These are phyloP conservation scores for Xyliphius kryptos DNA, from an alignment of 2,113 vertebrate species.

Conservation along the genomic window DNA sequence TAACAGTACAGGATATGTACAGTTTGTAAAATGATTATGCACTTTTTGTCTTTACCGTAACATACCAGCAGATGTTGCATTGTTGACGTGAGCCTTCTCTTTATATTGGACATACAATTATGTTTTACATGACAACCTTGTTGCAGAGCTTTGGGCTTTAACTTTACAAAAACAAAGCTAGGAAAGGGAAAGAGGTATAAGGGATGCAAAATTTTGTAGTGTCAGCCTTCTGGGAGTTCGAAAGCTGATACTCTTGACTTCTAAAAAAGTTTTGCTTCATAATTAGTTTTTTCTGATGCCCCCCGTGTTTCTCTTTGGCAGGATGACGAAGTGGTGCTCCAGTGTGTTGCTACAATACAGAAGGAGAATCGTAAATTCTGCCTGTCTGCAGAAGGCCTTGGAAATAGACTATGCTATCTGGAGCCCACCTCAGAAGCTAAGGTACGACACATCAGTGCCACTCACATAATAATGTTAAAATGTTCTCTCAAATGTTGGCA, in stretches of 20 bases:
- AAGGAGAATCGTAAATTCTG: conserved; percentile 97
- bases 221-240: neutral
- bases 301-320: conserved; percentile 54
- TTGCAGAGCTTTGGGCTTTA: neutral
- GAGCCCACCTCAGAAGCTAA: conserved; percentile 96
- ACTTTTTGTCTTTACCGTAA: too few relatives aligned
- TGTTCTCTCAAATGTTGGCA: neutral
- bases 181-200: neutral
- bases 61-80: too few relatives aligned
- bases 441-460: conserved; percentile 58
- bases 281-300: conserved; percentile 2
- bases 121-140: neutral
- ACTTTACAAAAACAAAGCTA: too few relatives aligned
- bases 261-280: conserved; percentile 10
- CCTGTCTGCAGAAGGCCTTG: conserved; percentile 88
- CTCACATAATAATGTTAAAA: neutral
- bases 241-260: neutral
- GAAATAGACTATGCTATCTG: conserved; percentile 89
- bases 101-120: too few relatives aligned
- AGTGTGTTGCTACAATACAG: conserved; percentile 80
- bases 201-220: neutral
- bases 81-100: too few relatives aligned
- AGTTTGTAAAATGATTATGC: too few relatives aligned
- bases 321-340: conserved; percentile 97
- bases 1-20: too few relatives aligned